Conservation (phyloP, 2,888 invertebrate species). For the Hesperia comma region DNA sequence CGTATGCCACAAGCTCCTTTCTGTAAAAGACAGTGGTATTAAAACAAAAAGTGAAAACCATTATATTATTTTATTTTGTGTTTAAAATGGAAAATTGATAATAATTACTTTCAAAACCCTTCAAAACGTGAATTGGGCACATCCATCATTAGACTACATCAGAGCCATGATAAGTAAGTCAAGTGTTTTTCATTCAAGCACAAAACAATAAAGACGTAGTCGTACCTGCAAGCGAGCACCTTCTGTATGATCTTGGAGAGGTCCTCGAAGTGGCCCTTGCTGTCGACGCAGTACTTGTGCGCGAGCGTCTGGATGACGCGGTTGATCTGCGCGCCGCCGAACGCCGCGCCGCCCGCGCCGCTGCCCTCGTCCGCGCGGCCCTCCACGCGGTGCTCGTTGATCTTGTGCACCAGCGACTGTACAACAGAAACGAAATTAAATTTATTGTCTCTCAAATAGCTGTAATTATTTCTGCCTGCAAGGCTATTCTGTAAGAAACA, state of each 20-base stretch:
- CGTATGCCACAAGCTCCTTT: constrained; percentile 95
- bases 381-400: constrained; percentile 93
- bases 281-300: constrained; percentile 97
- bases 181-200: too few species aligned
- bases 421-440: background rate
- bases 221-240: constrained; percentile 92
- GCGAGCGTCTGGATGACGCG: constrained; percentile 96
- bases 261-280: constrained; percentile 97
- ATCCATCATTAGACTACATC: too few species aligned
- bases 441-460: too few species aligned
- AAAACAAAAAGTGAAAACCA: too few species aligned
- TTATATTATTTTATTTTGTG: too few species aligned
- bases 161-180: too few species aligned
- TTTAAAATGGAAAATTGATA: too few species aligned
- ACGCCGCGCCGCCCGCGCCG: constrained; percentile 77
- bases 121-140: too few species aligned
- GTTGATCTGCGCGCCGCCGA: constrained; percentile 90
- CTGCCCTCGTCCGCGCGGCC: constrained; percentile 83
- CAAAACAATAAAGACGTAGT: too few species aligned
- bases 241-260: constrained; percentile 95
- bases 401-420: constrained; percentile 90
- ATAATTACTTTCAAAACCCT: too few species aligned
- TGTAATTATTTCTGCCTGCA: too few species aligned
- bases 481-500: too few species aligned
- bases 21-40: constrained; percentile 52